phyloP scores from a whole-genome alignment of 2,797 vertebrate genomes.

The Lithobates sylvaticus region DNA sequence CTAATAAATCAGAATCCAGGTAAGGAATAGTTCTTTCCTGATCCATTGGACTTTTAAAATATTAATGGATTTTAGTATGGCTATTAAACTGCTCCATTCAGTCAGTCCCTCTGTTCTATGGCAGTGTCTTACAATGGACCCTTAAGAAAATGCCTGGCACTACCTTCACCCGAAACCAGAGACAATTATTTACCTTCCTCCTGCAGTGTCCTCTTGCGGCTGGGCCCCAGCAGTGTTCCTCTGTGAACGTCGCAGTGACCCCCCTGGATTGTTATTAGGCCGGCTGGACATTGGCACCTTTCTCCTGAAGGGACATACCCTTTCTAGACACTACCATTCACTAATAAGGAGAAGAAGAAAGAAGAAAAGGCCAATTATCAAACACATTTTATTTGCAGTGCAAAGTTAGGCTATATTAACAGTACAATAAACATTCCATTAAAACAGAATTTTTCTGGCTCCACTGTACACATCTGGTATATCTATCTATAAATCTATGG shows the following conservation, averaged over 20 bases:
- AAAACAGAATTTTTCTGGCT: background rate
- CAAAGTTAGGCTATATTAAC: background rate
- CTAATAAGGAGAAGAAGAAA: constrained; percentile 74
- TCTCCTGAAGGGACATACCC: constrained; percentile 99
- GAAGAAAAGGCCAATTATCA: background rate
- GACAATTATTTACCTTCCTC: constrained; percentile 88
- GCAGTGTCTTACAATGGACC: background rate
- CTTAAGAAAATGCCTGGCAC: no score
- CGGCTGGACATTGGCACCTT: constrained; percentile 99
- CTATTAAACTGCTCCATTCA: background rate
- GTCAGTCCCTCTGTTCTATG: background rate
- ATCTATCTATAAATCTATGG: no score
- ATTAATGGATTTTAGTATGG: constrained; percentile 1
- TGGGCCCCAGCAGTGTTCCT: constrained; percentile 99
- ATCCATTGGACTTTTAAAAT: background rate
- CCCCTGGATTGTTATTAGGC: constrained; percentile 99
- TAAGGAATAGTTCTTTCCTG: background rate
- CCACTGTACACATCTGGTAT: no score
- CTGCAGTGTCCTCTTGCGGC: constrained; percentile 95
- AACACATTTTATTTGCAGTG: background rate
- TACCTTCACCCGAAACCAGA: background rate
- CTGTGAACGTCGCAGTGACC: constrained; percentile 99
- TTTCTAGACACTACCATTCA: constrained; percentile 99
- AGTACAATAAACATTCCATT: background rate
- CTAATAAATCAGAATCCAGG: background rate